These are phyloP conservation scores for Drosophila anomelani DNA, from an alignment of 2,888 invertebrate genomes.

Conservation along the genomic window DNA sequence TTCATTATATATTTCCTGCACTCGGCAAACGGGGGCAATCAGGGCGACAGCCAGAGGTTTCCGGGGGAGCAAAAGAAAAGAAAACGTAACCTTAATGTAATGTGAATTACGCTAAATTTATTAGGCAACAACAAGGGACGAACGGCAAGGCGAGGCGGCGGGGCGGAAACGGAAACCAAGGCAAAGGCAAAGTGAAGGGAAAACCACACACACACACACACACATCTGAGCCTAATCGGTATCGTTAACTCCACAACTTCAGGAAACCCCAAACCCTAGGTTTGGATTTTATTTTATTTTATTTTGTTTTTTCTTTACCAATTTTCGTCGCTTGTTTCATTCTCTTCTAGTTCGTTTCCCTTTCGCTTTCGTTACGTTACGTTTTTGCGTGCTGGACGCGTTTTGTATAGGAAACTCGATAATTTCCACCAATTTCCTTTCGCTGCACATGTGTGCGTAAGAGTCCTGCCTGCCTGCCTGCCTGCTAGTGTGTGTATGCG, in stretches of 20 bases:
- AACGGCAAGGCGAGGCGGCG: background rate
- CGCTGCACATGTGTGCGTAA: slow-evolving; percentile 28
- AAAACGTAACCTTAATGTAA: slow-evolving; percentile 68
- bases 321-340: slow-evolving; percentile 41
- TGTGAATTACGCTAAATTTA: slow-evolving; percentile 77
- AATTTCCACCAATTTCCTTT: slow-evolving; percentile 79
- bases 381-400: slow-evolving; percentile 73
- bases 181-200: slow-evolving; percentile 14
- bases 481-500: slow-evolving; percentile 50
- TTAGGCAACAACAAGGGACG: slow-evolving; percentile 62
- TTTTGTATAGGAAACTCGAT: slow-evolving; percentile 80
- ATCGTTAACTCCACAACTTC: slow-evolving; percentile 58
- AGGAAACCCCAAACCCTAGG: slow-evolving; percentile 15
- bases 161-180: slow-evolving; percentile 54
- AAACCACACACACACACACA: slow-evolving; percentile 40
- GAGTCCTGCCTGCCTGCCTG: slow-evolving; percentile 14
- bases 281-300: slow-evolving; percentile 5
- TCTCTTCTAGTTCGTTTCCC: slow-evolving; percentile 30
- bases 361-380: slow-evolving; percentile 25
- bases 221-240: slow-evolving; percentile 55
- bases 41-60: slow-evolving; percentile 16
- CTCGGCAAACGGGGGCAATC: slow-evolving; percentile 42
- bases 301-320: slow-evolving; percentile 11
- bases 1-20: slow-evolving; percentile 77
- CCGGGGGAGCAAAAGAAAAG: slow-evolving; percentile 34